Evolutionary conservation across 2,888 invertebrate species (phyloP).

Genomic region (Eumacrocentrus americanus): DNA sequence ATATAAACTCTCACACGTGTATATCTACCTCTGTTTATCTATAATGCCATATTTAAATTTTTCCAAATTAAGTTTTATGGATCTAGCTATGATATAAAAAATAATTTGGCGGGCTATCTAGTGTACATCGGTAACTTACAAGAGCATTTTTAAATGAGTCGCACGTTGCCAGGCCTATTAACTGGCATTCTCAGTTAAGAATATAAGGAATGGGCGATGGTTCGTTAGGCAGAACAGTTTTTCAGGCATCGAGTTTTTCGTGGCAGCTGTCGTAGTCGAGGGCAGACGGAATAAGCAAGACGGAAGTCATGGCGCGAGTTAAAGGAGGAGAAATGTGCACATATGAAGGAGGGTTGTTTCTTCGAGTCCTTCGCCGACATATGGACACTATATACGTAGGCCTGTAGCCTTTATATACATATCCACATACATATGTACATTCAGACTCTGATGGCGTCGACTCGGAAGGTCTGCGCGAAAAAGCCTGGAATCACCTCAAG

Average conservation of each 20-base stretch:
- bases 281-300: slow-evolving; percentile 24
- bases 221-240: slow-evolving; percentile 58
- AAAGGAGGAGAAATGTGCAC: slow-evolving; percentile 11
- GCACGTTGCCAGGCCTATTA: slow-evolving; percentile 30
- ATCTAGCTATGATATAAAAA: too few species aligned
- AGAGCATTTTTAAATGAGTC: slow-evolving; percentile 8
- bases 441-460: slow-evolving; percentile 2
- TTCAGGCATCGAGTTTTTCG: slow-evolving; percentile 49
- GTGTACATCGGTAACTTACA: too few species aligned
- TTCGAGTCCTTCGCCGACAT: slow-evolving; percentile 25
- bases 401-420: neutral
- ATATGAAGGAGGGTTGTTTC: slow-evolving; percentile 8
- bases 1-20: neutral
- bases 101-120: too few species aligned
- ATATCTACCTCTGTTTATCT: too few species aligned
- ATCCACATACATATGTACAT: neutral
- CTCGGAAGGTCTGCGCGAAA: slow-evolving; percentile 38
- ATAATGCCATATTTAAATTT: too few species aligned
- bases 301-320: slow-evolving; percentile 11
- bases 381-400: slow-evolving; percentile 16
- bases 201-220: slow-evolving; percentile 48
- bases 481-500: slow-evolving; percentile 54
- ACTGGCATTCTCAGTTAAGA: slow-evolving; percentile 49
- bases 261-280: slow-evolving; percentile 47
- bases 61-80: too few species aligned